Evolutionary conservation across 2,113 vertebrate genomes (phyloP).

Genomic region (Chitala chitala): DNA sequence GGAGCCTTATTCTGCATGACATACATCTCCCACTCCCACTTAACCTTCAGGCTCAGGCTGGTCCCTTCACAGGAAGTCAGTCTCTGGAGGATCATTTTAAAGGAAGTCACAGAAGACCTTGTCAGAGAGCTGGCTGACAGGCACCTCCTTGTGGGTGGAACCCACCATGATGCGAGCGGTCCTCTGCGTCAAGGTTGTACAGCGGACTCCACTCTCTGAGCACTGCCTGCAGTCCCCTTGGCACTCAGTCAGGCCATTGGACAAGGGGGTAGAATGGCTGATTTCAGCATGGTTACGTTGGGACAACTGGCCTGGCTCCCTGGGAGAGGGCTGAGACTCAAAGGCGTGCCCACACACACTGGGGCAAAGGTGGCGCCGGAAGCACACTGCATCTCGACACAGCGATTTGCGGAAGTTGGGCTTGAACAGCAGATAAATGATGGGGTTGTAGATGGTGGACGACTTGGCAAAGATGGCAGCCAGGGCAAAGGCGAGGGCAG

Average conservation of each 20-base stretch:
- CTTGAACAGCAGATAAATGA: conserved; percentile 62
- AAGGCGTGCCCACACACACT: conserved; percentile 22
- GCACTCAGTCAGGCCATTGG: conserved; percentile 30
- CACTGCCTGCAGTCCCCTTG: conserved; percentile 29
- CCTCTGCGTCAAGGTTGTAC: conserved; percentile 16
- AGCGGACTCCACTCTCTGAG: conserved; percentile 1
- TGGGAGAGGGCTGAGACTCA: background rate
- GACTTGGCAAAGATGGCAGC: conserved; percentile 59
- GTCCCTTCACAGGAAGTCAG: background rate
- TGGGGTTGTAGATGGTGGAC: conserved; percentile 61
- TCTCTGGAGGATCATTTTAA: conserved; percentile 7
- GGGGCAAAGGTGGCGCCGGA: conserved; percentile 28
- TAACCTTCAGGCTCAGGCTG: background rate
- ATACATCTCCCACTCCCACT: background rate
- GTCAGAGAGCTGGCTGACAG: conserved; percentile 33
- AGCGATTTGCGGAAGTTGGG: conserved; percentile 60
- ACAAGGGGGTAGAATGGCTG: conserved; percentile 29
- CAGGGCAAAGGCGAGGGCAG: conserved; percentile 53
- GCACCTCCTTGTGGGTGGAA: conserved; percentile 31
- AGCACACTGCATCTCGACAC: conserved; percentile 22
- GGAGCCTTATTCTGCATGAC: background rate
- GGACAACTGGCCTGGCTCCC: conserved; percentile 11
- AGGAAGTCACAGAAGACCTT: conserved; percentile 28
- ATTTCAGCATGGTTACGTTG: conserved; percentile 26
- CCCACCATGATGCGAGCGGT: conserved; percentile 28